Evolutionary conservation across 2,888 invertebrate species (phyloP).

Genomic region (Ligdia adustata): DNA sequence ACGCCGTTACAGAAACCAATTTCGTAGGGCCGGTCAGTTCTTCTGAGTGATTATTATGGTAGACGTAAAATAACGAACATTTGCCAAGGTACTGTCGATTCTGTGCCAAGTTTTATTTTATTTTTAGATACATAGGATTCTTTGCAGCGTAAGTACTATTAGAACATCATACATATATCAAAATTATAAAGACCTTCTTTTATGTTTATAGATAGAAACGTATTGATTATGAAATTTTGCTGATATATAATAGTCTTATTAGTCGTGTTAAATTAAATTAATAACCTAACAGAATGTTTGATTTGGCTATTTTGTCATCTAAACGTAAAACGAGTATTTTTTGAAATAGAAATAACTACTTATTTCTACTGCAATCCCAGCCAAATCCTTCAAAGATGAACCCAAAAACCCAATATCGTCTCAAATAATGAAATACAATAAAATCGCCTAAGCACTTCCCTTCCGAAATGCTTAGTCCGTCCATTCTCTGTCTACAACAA

Average conservation of each 20-base stretch:
- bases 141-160: no score
- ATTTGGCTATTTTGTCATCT: no score
- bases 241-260: no score
- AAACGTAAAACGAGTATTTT: no score
- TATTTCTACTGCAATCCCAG: neutral
- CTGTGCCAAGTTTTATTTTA: neutral
- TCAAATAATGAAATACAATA: conserved; percentile 10
- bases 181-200: no score
- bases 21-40: conserved; percentile 37
- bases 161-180: no score
- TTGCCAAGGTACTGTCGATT: neutral
- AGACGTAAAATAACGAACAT: conserved; percentile 16
- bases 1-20: conserved; percentile 38
- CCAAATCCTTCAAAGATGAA: neutral
- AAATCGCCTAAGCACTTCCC: conserved; percentile 17
- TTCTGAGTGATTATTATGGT: conserved; percentile 23
- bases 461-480: conserved; percentile 15
- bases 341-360: no score
- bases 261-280: no score
- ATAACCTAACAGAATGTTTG: no score
- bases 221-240: no score
- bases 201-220: no score
- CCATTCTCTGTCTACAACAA: conserved; percentile 11
- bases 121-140: neutral
- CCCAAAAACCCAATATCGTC: neutral